These are phyloP conservation scores for Sialia sialis DNA, from an alignment of 2,113 vertebrate species.

Conservation along the genomic window DNA sequence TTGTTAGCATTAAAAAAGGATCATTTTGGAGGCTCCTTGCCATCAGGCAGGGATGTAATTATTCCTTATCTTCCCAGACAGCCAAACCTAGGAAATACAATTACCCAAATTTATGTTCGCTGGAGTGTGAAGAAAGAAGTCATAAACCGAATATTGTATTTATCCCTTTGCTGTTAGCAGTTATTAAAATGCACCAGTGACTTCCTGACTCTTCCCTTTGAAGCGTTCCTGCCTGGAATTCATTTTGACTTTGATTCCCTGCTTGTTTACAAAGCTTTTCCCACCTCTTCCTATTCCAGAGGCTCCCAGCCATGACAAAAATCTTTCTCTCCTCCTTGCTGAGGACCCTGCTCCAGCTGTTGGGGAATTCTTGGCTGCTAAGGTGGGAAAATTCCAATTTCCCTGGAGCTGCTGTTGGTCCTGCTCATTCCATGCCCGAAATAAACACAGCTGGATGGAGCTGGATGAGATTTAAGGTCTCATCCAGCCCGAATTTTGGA, in stretches of 20 bases:
- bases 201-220: constrained; percentile 6
- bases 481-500: not conserved
- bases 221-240: not conserved
- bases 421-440: not conserved
- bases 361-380: not conserved
- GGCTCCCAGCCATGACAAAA: not conserved
- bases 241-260: not conserved
- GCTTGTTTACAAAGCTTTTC: not conserved
- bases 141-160: constrained; percentile 72
- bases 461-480: not conserved
- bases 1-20: constrained; percentile 63
- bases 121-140: constrained; percentile 59
- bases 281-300: not conserved
- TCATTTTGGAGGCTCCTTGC: constrained; percentile 49
- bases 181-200: constrained; percentile 56
- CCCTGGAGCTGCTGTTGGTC: not conserved
- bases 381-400: not conserved
- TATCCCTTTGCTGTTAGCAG: constrained; percentile 62
- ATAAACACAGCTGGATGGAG: not conserved
- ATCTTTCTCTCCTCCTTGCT: not conserved
- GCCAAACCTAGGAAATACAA: constrained; percentile 74
- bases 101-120: constrained; percentile 70
- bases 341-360: not conserved
- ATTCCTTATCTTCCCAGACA: constrained; percentile 77
- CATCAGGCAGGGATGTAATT: constrained; percentile 71